A percentile compares a stretch with the other conserved stretches of the same genome.
phyloP scores from a whole-genome alignment of 2,797 vertebrate genomes.

The Oreochromis mossambicus region DNA sequence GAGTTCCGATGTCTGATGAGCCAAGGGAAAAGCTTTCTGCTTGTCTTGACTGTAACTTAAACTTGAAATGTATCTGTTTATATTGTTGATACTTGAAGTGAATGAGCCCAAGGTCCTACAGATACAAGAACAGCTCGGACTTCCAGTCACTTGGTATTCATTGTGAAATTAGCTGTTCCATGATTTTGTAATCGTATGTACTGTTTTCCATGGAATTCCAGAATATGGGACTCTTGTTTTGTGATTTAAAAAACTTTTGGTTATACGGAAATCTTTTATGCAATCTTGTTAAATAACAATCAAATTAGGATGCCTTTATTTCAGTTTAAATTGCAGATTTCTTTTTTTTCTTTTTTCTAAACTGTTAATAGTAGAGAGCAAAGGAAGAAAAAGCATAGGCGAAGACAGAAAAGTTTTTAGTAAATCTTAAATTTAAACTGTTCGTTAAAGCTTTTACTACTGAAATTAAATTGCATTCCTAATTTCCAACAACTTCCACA shows the following conservation, averaged over 20 bases:
- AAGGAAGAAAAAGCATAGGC: background rate
- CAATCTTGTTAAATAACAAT: background rate
- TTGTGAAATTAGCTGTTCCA: conserved; percentile 31
- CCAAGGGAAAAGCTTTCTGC: background rate
- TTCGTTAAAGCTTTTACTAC: background rate
- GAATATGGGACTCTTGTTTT: conserved; percentile 27
- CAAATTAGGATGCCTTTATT: background rate
- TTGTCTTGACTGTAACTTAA: conserved; percentile 3
- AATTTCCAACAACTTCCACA: conserved; percentile 46
- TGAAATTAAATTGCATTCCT: background rate
- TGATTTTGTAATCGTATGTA: conserved; percentile 43
- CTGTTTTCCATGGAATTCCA: conserved; percentile 24
- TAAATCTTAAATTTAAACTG: background rate
- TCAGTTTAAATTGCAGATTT: background rate
- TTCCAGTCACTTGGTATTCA: conserved; percentile 60
- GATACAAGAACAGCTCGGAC: conserved; percentile 44
- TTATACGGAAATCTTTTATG: background rate
- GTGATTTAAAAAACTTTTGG: conserved; percentile 12
- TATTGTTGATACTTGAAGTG: background rate
- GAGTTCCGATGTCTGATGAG: conserved; percentile 69
- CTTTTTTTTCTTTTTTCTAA: background rate
- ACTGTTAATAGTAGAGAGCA: background rate
- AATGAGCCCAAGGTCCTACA: conserved; percentile 30
- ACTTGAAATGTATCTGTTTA: conserved; percentile 33
- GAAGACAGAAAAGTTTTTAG: background rate